Evolutionary conservation across 2,888 invertebrate species (phyloP), one percentile per base, ranked within the genome.

Genomic region (Drosophila paramelanica): DNA sequence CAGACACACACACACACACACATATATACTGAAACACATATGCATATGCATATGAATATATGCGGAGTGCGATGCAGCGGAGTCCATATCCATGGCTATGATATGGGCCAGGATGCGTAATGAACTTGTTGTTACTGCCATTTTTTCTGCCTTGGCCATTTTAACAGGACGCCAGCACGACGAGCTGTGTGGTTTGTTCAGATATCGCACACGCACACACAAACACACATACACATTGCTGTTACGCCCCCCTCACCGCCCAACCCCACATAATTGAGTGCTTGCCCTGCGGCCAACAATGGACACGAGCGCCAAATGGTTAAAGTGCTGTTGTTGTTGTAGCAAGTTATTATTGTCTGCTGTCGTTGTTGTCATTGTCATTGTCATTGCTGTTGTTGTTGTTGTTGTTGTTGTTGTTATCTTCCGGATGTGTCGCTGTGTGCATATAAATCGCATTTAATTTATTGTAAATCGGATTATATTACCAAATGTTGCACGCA

Each of bases 391-490:
- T 72, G 60, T 47, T 57, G 51, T 20, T 57, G 65, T 47, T 73
- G 66, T 7, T 50, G 65, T 45, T 67, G 60, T 50, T 80, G 71
- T 74, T 79, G 73, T 74, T 81, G 77, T 74, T 83, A 81, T 85
- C 81, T 79, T 80, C 88, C 88, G 86, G 88, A 89, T 89, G 79
- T 84, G 84, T 87, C 87, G 81, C 84, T 87, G 79, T 86, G 81
- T 75, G 84, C 88, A 79, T 78, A 89, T 89, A 89, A 89, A 89
- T 89, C 89, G 90, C 83, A 89, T 89, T 89, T 89, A 89, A 91
- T 91, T 91, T 90, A 90, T 91, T 90, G 88, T 87, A 87, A 90
- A 90, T 89, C 91, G 90, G 90, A 91, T 91, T 90, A 90, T 89
- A 85, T 91, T 91, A 90, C 91, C 84, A 89, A 89, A 85, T 79